A percentile compares a stretch with the other conserved stretches of the same genome.
Conservation (phyloP, 1,140 invertebrate species). For the Leptestheria dahalacensis region DNA sequence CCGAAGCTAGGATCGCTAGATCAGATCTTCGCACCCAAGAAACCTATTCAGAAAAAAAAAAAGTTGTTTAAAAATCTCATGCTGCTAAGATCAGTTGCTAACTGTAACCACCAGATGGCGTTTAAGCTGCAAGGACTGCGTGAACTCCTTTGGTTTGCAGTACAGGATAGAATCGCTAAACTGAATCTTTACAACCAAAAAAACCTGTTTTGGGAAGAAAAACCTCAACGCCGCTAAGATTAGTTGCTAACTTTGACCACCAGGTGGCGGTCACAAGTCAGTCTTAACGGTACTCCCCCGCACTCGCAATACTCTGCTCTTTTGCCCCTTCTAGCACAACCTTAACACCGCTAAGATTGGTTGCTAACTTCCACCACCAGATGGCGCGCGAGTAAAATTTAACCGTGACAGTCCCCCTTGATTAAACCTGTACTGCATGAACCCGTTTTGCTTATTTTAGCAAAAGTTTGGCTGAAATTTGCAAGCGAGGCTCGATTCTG, state of each 20-base stretch:
- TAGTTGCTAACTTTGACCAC: neutral
- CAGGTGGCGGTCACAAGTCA: conserved; percentile 39
- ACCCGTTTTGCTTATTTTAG: no score
- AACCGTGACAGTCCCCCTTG: no score
- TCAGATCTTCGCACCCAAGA: conserved; percentile 59
- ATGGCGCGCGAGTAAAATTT: no score
- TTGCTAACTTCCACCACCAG: neutral
- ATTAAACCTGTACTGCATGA: no score
- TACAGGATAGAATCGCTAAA: conserved; percentile 57
- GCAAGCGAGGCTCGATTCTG: no score
- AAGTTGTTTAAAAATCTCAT: neutral
- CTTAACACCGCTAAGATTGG: neutral
- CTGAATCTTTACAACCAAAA: conserved; percentile 57
- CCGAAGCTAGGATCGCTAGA: conserved; percentile 56
- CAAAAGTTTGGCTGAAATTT: no score
- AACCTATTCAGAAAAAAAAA: conserved; percentile 38
- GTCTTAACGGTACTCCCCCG: no score
- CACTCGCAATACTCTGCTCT: no score
- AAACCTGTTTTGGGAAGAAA: conserved; percentile 41
- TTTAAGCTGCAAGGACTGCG: neutral
- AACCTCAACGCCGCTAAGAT: neutral
- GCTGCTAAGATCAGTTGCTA: neutral
- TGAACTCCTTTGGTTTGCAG: no score
- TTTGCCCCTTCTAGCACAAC: no score
- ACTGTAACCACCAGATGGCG: neutral